A percentile compares a stretch with the other conserved stretches of the same genome.
phyloP scores from a whole-genome alignment of 1,140 invertebrate genomes.

The Sarcophaga peregrina region DNA sequence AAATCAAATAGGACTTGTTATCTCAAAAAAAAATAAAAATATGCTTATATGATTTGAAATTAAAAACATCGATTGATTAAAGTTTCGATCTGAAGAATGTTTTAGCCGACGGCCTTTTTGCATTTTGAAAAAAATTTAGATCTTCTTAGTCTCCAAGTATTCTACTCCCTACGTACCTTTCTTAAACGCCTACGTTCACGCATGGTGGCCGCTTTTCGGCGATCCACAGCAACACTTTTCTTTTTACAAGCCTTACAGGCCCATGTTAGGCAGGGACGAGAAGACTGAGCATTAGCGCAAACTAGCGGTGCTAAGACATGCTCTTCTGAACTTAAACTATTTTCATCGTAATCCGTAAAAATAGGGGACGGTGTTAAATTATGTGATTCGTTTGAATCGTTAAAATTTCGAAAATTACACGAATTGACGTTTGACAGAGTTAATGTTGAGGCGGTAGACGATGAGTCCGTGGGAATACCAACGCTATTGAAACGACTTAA shows the following conservation, averaged over 20 bases:
- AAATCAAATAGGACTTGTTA: no score
- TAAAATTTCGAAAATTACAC: constrained; percentile 44
- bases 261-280: constrained; percentile 88
- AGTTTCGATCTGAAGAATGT: no score
- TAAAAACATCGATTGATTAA: no score
- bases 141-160: neutral
- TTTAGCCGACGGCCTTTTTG: no score
- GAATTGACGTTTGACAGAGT: constrained; percentile 23
- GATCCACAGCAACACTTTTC: constrained; percentile 92
- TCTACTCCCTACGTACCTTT: constrained; percentile 74
- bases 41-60: no score
- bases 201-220: constrained; percentile 95
- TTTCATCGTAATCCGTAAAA: constrained; percentile 64
- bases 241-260: constrained; percentile 96
- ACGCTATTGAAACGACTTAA: constrained; percentile 62
- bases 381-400: constrained; percentile 53
- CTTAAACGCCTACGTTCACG: constrained; percentile 89
- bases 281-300: constrained; percentile 68
- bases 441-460: constrained; percentile 31
- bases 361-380: constrained; percentile 59
- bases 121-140: no score
- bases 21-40: no score
- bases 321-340: constrained; percentile 64
- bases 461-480: constrained; percentile 53
- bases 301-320: constrained; percentile 70